Conservation (phyloP, 2,113 vertebrate species). For the Oreochromis tanganicae region DNA sequence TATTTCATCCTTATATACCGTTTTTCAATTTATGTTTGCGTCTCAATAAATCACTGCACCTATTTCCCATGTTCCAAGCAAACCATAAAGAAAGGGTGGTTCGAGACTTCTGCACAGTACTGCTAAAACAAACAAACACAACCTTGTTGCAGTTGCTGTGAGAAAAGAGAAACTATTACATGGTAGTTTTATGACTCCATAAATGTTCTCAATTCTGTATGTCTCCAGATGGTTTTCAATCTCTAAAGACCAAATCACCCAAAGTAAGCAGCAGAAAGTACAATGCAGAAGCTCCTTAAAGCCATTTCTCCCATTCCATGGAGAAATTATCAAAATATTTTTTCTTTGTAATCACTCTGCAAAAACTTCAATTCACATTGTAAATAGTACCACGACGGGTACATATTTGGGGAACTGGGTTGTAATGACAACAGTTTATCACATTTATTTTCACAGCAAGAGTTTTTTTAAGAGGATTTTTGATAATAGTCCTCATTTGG, state of each 20-base stretch:
- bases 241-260: background rate
- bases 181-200: background rate
- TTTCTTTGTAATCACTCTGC: background rate
- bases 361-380: background rate
- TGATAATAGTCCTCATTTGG: background rate
- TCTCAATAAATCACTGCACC: background rate
- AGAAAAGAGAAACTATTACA: background rate
- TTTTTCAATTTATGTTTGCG: background rate
- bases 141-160: background rate
- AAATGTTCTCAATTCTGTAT: background rate
- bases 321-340: background rate
- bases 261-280: background rate
- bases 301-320: background rate
- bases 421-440: background rate
- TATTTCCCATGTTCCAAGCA: fast-evolving
- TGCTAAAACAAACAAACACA: background rate
- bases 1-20: background rate
- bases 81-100: fast-evolving
- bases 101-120: background rate
- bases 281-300: background rate
- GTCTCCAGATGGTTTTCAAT: background rate
- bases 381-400: background rate
- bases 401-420: background rate
- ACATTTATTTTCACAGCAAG: background rate
- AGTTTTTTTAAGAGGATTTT: background rate